Evolutionary conservation across 2,888 invertebrate species (phyloP).

Genomic region (Alviniconcha strummeri): DNA sequence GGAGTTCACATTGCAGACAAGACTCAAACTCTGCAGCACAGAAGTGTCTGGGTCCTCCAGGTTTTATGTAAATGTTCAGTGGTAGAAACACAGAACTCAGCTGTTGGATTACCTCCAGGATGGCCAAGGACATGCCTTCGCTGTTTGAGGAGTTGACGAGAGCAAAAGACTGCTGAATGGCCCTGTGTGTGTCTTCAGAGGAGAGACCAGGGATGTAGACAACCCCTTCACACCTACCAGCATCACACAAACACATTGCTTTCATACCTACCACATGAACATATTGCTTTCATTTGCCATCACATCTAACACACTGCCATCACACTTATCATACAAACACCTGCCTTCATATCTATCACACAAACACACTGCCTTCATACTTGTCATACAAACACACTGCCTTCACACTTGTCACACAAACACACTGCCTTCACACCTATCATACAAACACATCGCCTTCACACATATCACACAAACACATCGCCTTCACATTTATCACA

Average conservation of each 20-base stretch:
- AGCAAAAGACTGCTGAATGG: conserved; percentile 60
- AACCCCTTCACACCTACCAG: conserved; percentile 48
- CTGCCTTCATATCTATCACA: too few species aligned
- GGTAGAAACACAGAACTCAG: too few species aligned
- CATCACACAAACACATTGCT: too few species aligned
- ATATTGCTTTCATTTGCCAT: too few species aligned
- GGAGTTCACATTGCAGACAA: too few species aligned
- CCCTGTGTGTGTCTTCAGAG: conserved; percentile 56
- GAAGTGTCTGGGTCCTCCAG: too few species aligned
- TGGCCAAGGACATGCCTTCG: conserved; percentile 69
- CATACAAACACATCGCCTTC: too few species aligned
- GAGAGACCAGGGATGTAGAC: conserved; percentile 57
- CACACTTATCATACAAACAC: conserved; percentile 34
- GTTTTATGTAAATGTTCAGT: too few species aligned
- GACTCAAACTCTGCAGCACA: too few species aligned
- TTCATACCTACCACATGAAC: too few species aligned
- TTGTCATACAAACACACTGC: conserved; percentile 30
- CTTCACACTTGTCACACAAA: too few species aligned
- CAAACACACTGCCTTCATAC: conserved; percentile 47
- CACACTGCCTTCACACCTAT: too few species aligned
- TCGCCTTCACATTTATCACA: conserved; percentile 48
- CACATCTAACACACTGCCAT: conserved; percentile 45
- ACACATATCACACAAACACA: conserved; percentile 20
- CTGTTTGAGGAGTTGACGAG: conserved; percentile 69
- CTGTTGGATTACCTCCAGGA: conserved; percentile 62